Percentiles rank a stretch among this genome's conserved stretches.
phyloP scores from a whole-genome alignment of 2,888 invertebrate species.

The Crioceris asparagi region DNA sequence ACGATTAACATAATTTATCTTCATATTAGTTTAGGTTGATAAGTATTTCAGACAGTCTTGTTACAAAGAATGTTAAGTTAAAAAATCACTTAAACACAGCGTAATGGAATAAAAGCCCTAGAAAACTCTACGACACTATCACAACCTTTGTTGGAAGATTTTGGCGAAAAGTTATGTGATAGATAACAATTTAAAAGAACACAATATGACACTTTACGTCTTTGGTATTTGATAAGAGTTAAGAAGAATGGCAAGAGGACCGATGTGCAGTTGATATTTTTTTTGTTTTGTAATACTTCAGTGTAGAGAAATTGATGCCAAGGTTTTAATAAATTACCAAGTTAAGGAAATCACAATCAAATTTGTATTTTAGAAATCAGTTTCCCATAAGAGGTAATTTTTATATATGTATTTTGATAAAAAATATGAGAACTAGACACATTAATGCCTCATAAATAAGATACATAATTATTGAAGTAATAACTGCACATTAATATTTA shows the following conservation, averaged over 20 bases:
- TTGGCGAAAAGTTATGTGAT: slow-evolving; percentile 32
- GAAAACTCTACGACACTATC: slow-evolving; percentile 34
- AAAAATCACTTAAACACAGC: slow-evolving; percentile 12
- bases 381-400: too few species aligned
- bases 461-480: too few species aligned
- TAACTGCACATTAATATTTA: slow-evolving; percentile 25
- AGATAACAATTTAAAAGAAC: slow-evolving; percentile 17
- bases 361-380: too few species aligned
- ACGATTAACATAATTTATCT: too few species aligned
- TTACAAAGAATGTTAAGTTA: slow-evolving; percentile 10
- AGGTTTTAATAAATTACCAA: too few species aligned
- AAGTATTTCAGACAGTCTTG: slow-evolving; percentile 5
- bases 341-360: too few species aligned
- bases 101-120: slow-evolving; percentile 25
- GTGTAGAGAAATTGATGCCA: too few species aligned
- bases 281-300: too few species aligned
- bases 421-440: too few species aligned
- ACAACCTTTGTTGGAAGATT: slow-evolving; percentile 41
- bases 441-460: too few species aligned
- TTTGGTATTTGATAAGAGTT: slow-evolving; percentile 36
- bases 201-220: slow-evolving; percentile 36
- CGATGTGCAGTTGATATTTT: slow-evolving; percentile 1
- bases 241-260: slow-evolving; percentile 13
- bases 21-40: slow-evolving; percentile 8
- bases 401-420: too few species aligned